Conservation (phyloP, 2,888 invertebrate species). For the Trachelus iudaicus region DNA sequence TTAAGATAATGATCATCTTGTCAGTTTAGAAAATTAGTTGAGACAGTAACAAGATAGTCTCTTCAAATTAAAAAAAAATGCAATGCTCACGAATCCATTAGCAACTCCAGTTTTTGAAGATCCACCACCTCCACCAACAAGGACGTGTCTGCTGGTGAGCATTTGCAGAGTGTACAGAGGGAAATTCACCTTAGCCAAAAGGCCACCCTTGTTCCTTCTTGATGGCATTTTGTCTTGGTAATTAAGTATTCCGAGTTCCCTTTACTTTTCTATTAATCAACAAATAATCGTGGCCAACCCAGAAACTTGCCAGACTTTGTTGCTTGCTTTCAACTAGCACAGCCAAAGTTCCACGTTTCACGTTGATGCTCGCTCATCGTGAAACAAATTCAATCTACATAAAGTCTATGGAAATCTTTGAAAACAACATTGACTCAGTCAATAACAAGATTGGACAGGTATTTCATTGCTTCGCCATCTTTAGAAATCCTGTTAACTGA, state of each 20-base stretch:
- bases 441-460: neutral
- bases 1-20: slow-evolving; percentile 6
- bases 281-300: neutral
- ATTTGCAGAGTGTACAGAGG: slow-evolving; percentile 92
- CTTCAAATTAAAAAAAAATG: neutral
- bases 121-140: slow-evolving; percentile 98
- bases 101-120: slow-evolving; percentile 96
- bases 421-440: neutral
- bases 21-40: neutral
- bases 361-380: slow-evolving; percentile 19
- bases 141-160: slow-evolving; percentile 90
- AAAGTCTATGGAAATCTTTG: neutral
- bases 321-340: neutral
- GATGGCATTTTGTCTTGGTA: slow-evolving; percentile 70
- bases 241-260: neutral
- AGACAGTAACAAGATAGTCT: neutral
- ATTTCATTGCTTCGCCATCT: slow-evolving; percentile 24
- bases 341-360: slow-evolving; percentile 34
- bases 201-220: slow-evolving; percentile 74
- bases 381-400: neutral
- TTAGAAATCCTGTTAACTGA: slow-evolving; percentile 5
- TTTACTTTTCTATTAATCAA: neutral
- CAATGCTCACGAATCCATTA: slow-evolving; percentile 91
- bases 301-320: neutral
- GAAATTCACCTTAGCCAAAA: slow-evolving; percentile 90